Evolutionary conservation across 2,888 invertebrate genomes (phyloP).

Genomic region (Catocala fraxini): DNA sequence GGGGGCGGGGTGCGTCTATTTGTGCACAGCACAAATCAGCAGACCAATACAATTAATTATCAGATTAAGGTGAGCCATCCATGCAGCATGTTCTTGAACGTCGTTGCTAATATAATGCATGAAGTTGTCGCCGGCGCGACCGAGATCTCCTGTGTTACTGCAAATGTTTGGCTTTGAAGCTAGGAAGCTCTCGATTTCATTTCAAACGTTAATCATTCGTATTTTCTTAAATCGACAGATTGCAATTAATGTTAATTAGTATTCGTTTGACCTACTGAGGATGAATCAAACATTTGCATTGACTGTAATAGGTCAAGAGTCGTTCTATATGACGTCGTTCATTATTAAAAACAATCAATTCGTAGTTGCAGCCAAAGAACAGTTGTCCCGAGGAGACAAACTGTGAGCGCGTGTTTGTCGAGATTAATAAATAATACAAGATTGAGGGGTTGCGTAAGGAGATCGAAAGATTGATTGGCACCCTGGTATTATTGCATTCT

Average conservation of each 20-base stretch:
- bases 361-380: conserved; percentile 54
- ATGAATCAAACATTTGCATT: conserved; percentile 43
- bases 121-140: conserved; percentile 58
- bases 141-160: conserved; percentile 58
- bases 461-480: conserved; percentile 76
- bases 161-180: conserved; percentile 53
- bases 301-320: conserved; percentile 37
- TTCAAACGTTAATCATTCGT: conserved; percentile 34
- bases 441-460: conserved; percentile 71
- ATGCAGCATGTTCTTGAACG: conserved; percentile 75
- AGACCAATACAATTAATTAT: conserved; percentile 87
- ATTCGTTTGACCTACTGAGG: conserved; percentile 29
- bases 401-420: conserved; percentile 59
- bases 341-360: conserved; percentile 53
- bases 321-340: conserved; percentile 38
- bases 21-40: conserved; percentile 85
- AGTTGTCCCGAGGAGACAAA: conserved; percentile 56
- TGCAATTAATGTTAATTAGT: conserved; percentile 41
- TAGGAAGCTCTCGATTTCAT: conserved; percentile 47
- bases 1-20: conserved; percentile 78
- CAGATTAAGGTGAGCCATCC: conserved; percentile 86
- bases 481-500: conserved; percentile 65
- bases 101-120: conserved; percentile 64
- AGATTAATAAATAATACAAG: conserved; percentile 68
- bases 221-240: conserved; percentile 40